Base-by-base conservation (phyloP, 1,140 invertebrate species). In the Drosophila prosaltans region DNA sequence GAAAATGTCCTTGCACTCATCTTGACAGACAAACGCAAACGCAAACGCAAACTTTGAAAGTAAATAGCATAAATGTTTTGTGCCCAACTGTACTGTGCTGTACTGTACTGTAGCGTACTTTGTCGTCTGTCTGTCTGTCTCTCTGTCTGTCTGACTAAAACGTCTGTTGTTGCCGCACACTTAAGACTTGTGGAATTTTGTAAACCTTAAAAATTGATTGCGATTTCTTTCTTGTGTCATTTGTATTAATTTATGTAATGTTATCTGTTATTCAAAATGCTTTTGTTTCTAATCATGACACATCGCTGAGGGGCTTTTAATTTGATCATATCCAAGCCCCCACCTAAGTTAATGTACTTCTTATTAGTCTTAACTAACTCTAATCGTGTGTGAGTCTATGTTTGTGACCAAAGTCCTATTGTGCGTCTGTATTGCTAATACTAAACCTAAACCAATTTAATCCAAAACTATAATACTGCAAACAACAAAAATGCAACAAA, bases 1-100 rank as follows among this genome's bases (percentile, higher is more conserved):
- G 6, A 51, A 51, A 51, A 24, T 51, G 45, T 26, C 45, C 45
- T 51, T 51, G 45, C 45, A 51, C 45, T 51, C 45, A 51, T 51
- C 24, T 51, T 10, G 45, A 51, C 8, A 51, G 45, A 51, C 7
- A 24, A 26, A 51, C 1, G 26, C 4, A 24, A 51, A 26, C 21
- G 45, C 4, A 24, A 51, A 26, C 21, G 45, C 45, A 51, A 51
- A 3, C 21, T 51, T 9, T 51, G 45, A 36, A 6, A 6, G 1
- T 36, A 36, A 36, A 36, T 36, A 36, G 21, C 45, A 36, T 51
- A 51, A 51, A 51, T 51, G 45, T 51, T 51, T 51, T 51, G 45
- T 51, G 24, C 21, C 24, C 45, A 26, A 51, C 45, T 51, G 45
- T 26, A 26, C 45, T 51, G 9, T 51, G 2, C 45, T 24, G 45